phyloP scores from a whole-genome alignment of 2,797 vertebrate genomes.

The Ataeniobius toweri region DNA sequence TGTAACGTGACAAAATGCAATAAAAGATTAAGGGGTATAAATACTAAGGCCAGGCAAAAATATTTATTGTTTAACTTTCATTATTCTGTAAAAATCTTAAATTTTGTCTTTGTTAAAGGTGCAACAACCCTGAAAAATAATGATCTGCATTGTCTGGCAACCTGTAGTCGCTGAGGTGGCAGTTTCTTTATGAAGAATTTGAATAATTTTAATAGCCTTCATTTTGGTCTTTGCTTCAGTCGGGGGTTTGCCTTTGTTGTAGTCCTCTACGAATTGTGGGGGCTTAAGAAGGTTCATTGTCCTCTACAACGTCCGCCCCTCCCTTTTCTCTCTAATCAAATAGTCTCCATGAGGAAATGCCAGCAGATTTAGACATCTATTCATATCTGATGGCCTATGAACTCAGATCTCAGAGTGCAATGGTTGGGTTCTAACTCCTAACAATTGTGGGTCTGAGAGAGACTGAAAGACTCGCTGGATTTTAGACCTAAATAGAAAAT shows the following conservation, averaged over 20 bases:
- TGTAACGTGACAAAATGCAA: too few species aligned
- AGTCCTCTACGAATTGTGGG: conserved; percentile 11
- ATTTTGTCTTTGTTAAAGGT: neutral
- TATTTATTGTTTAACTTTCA: too few species aligned
- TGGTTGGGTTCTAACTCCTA: conserved; percentile 2
- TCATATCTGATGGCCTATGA: conserved; percentile 79
- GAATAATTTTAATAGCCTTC: neutral
- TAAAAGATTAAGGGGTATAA: too few species aligned
- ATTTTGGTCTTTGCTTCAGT: conserved; percentile 1
- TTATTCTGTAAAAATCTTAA: too few species aligned
- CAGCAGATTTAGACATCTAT: conserved; percentile 78
- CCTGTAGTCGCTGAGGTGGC: too few species aligned
- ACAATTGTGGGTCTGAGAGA: conserved; percentile 11
- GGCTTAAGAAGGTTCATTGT: conserved; percentile 76
- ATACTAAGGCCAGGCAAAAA: too few species aligned
- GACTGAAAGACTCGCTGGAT: conserved; percentile 42
- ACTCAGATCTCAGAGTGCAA: conserved; percentile 42
- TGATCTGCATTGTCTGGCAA: neutral
- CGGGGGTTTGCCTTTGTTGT: neutral
- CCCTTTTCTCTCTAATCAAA: conserved; percentile 71
- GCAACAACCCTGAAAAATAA: neutral
- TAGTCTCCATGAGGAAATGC: conserved; percentile 79
- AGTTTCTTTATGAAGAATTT: neutral
- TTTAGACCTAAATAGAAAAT: conserved; percentile 27
- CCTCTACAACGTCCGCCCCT: conserved; percentile 53